Evolutionary conservation across 1,140 invertebrate species (phyloP), one percentile per base, ranked within the genome.

Genomic region (Drosophila mojavensis): DNA sequence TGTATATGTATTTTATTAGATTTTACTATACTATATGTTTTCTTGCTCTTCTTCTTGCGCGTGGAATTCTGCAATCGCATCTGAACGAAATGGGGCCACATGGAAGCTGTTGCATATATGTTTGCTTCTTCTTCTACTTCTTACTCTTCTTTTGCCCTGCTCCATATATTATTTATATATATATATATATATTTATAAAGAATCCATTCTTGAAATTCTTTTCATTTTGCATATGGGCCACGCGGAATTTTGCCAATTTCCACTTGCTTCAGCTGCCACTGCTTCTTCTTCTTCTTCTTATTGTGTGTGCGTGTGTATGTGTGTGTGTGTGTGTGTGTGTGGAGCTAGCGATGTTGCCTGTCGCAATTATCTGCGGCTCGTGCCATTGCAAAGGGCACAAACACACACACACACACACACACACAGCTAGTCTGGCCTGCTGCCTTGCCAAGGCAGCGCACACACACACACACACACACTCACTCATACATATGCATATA

Each of bases 171-270:
- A 6, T 33, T 6, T 33, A 33, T 33, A 33, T 36, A 36, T 36
- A 36, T 36, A 30, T 56, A 56, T 45, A 63, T 36, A 36, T 36
- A 36, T 36, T 41, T 56, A 56, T 45, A 63, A 39, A 15, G 9
- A 59, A 59, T 59, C 15, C 64, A 73, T 61, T 67, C 50, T 61
- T 50, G 17, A 48, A 73, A 73, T 73, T 68, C 64, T 50, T 55
- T 73, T 48, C 70, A n/a, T 68, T 71, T 58, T 69, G 69, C 63
- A 72, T 67, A 60, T 72, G 63, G 69, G 65, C 63, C 69, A 72
- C 66, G 56, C 64, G 64, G 56, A 48, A 68, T 50, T 60, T 68
- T 61, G 70, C 70, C 70, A 73, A 73, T 68, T 73, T 64, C 53
- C 68, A 56, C 36, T 70, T 55, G 67, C 51, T 55, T 47, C 43